A percentile compares a stretch with the other conserved stretches of the same genome.
Evolutionary conservation across 1,140 invertebrate genomes (phyloP).

Genomic region (Idris sp.): DNA sequence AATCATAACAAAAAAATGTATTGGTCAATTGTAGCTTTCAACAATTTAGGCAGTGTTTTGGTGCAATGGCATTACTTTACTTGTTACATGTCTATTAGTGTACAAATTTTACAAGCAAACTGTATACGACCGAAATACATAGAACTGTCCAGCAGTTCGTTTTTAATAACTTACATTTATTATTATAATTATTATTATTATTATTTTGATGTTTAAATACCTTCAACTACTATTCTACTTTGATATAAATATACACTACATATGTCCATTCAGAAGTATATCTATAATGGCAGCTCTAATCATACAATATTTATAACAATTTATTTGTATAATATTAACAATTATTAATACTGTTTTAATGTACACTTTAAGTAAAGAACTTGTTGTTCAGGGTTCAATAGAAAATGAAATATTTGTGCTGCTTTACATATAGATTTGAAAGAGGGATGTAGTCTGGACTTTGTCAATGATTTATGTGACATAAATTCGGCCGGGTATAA

Average conservation of each 20-base stretch:
- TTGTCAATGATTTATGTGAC: conserved; percentile 25
- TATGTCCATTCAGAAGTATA: conserved; percentile 16
- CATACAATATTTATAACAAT: conserved; percentile 26
- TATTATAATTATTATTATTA: no score
- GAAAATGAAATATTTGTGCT: no score
- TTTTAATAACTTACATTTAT: conserved; percentile 14
- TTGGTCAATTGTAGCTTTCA: conserved; percentile 11
- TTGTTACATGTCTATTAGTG: conserved; percentile 20
- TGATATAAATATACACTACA: conserved; percentile 28
- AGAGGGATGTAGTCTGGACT: conserved; percentile 21
- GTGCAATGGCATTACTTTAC: conserved; percentile 7
- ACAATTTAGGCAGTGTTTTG: conserved; percentile 32
- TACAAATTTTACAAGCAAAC: conserved; percentile 29
- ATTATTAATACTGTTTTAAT: conserved; percentile 26
- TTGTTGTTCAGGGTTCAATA: conserved; percentile 34
- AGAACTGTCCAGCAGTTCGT: conserved; percentile 45
- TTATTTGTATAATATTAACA: conserved; percentile 13
- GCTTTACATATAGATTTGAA: conserved; percentile 30
- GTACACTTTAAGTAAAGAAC: no score
- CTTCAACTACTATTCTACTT: no score
- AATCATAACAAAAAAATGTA: no score
- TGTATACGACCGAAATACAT: not conserved
- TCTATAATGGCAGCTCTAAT: conserved; percentile 43
- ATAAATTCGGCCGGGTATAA: conserved; percentile 48
- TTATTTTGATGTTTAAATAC: no score